Conservation (phyloP, 2,888 invertebrate species). For the Steinernema hermaphroditum region DNA sequence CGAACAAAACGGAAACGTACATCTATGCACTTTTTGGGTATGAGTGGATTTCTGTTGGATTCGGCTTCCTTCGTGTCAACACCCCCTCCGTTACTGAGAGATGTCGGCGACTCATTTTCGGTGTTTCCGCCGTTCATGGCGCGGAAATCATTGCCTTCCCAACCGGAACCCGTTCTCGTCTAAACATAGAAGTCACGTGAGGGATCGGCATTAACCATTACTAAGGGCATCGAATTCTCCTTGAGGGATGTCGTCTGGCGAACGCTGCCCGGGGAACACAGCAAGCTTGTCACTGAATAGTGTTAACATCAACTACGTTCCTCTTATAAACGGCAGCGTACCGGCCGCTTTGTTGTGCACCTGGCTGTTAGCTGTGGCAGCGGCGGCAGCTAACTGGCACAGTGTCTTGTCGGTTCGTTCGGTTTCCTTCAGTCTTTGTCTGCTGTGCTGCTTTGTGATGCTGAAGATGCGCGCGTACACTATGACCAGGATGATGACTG, state of each 20-base stretch:
- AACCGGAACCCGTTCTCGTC: not conserved
- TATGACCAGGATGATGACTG: constrained; percentile 75
- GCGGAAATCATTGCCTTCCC: not conserved
- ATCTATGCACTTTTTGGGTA: not conserved
- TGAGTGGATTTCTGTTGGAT: constrained; percentile 5
- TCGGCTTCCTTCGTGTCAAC: constrained; percentile 2
- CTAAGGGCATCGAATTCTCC: not conserved
- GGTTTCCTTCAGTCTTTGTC: constrained; percentile 62
- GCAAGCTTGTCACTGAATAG: constrained; percentile 8
- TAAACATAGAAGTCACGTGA: not conserved
- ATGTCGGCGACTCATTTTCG: constrained; percentile 18
- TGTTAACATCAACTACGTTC: not conserved
- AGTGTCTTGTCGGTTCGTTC: constrained; percentile 63
- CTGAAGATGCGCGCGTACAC: constrained; percentile 66
- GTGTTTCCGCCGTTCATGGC: constrained; percentile 1
- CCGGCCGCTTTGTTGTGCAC: constrained; percentile 6
- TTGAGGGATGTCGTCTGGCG: not conserved
- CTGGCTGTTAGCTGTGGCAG: constrained; percentile 27
- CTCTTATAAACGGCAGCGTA: no score
- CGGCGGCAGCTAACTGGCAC: constrained; percentile 46
- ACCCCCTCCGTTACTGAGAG: constrained; percentile 1
- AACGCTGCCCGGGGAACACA: constrained; percentile 8
- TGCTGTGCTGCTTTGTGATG: constrained; percentile 62
- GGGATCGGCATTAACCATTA: not conserved
- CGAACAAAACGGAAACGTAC: not conserved